Evolutionary conservation across 2,888 invertebrate genomes (phyloP).

Genomic region (Mechanitis mazaeus): DNA sequence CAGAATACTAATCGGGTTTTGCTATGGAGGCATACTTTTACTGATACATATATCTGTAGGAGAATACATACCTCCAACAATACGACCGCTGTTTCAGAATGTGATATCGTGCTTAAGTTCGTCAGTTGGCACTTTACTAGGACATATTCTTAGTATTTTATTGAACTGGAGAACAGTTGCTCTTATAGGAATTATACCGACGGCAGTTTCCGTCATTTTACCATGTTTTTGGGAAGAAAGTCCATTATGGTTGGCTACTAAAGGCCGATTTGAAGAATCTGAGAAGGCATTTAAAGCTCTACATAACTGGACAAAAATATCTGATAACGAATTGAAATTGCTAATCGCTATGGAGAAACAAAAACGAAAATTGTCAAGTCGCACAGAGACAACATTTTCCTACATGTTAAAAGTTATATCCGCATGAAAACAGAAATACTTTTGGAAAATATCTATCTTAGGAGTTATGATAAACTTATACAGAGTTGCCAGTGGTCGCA

Average conservation of each 20-base stretch:
- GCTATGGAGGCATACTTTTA: slow-evolving; percentile 26
- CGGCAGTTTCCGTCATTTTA: not conserved
- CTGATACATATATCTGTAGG: slow-evolving; percentile 15
- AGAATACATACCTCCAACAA: slow-evolving; percentile 13
- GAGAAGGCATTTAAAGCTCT: slow-evolving; percentile 29
- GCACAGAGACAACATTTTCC: too few species aligned
- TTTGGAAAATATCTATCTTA: not conserved
- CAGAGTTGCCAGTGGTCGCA: slow-evolving; percentile 25
- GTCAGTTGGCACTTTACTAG: slow-evolving; percentile 1
- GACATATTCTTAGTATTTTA: slow-evolving; percentile 9
- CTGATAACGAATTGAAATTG: slow-evolving; percentile 12
- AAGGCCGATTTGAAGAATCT: slow-evolving; percentile 34
- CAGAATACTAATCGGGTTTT: slow-evolving; percentile 26
- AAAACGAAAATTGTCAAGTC: too few species aligned
- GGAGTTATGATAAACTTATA: slow-evolving; percentile 19
- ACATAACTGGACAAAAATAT: slow-evolving; percentile 14
- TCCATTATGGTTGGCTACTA: slow-evolving; percentile 35
- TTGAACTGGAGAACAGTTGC: slow-evolving; percentile 13
- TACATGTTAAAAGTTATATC: too few species aligned
- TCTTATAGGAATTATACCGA: slow-evolving; percentile 10
- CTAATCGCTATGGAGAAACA: too few species aligned
- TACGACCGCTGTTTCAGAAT: slow-evolving; percentile 6
- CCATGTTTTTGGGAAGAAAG: slow-evolving; percentile 32
- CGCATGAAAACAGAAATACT: not conserved
- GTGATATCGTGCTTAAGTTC: slow-evolving; percentile 1